Conservation (phyloP, 2,113 vertebrate species). For the Corapipo altera region DNA sequence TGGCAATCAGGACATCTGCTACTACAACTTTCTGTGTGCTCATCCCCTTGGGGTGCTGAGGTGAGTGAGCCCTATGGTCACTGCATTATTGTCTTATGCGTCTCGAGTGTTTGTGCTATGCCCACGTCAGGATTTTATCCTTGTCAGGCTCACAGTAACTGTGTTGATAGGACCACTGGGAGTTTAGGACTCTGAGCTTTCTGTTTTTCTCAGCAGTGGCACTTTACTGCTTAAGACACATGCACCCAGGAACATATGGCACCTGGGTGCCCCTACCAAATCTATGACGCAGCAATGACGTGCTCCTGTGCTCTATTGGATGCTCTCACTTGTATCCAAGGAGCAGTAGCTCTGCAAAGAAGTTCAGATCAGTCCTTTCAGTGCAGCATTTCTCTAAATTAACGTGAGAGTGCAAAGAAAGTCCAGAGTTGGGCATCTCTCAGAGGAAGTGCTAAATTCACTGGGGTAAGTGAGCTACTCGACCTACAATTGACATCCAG, state of each 20-base stretch:
- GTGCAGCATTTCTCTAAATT: background rate
- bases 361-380: background rate
- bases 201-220: background rate
- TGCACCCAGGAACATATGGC: background rate
- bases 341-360: background rate
- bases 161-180: background rate
- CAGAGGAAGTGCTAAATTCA: background rate
- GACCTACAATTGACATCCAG: background rate
- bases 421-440: background rate
- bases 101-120: background rate
- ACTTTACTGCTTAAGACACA: background rate
- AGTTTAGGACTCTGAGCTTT: background rate
- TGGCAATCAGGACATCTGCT: constrained; percentile 84
- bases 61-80: constrained; percentile 11
- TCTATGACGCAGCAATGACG: accelerated
- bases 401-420: background rate
- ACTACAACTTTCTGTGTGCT: constrained; percentile 84
- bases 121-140: background rate
- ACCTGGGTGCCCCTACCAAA: background rate
- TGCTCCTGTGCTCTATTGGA: accelerated
- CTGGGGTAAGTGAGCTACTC: background rate
- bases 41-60: constrained; percentile 79
- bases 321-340: background rate
- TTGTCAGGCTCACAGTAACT: background rate
- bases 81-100: background rate